Evolutionary conservation across 1,140 invertebrate genomes (phyloP).

Genomic region (Cydia splendana): DNA sequence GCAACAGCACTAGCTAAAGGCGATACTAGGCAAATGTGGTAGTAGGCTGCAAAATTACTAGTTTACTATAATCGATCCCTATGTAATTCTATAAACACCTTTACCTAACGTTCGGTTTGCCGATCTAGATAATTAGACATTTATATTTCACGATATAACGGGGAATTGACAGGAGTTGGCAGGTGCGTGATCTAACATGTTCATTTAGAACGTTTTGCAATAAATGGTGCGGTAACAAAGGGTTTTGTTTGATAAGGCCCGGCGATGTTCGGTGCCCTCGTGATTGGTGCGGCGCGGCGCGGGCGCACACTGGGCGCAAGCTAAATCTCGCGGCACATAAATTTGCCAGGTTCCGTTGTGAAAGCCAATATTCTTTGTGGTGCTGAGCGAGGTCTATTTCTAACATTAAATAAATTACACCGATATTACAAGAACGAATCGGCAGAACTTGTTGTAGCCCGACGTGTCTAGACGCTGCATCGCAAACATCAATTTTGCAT

Average conservation of each 20-base stretch:
- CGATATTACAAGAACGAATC: conserved; percentile 78
- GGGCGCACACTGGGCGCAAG: conserved; percentile 44
- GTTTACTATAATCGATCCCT: conserved; percentile 70
- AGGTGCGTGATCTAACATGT: conserved; percentile 21
- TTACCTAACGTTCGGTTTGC: conserved; percentile 59
- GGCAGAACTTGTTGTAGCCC: conserved; percentile 68
- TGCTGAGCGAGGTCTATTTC: conserved; percentile 71
- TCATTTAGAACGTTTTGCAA: conserved; percentile 49
- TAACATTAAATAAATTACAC: conserved; percentile 78
- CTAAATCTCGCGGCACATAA: conserved; percentile 72
- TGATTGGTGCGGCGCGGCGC: conserved; percentile 39
- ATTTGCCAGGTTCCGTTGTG: conserved; percentile 75
- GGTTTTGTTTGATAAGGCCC: conserved; percentile 10
- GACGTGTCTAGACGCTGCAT: conserved; percentile 67
- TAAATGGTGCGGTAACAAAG: conserved; percentile 14
- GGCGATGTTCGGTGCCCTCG: conserved; percentile 35
- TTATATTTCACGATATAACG: conserved; percentile 24
- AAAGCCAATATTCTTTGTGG: conserved; percentile 78
- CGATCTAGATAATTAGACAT: conserved; percentile 33
- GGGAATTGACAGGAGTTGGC: conserved; percentile 8
- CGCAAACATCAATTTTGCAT: conserved; percentile 64
- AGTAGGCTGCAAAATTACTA: conserved; percentile 71
- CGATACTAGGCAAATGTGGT: conserved; percentile 70
- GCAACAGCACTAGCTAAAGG: conserved; percentile 73
- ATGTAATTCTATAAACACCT: conserved; percentile 68